Conservation (phyloP, 1,140 invertebrate species). For the Ptiloglossa arizonensis region DNA sequence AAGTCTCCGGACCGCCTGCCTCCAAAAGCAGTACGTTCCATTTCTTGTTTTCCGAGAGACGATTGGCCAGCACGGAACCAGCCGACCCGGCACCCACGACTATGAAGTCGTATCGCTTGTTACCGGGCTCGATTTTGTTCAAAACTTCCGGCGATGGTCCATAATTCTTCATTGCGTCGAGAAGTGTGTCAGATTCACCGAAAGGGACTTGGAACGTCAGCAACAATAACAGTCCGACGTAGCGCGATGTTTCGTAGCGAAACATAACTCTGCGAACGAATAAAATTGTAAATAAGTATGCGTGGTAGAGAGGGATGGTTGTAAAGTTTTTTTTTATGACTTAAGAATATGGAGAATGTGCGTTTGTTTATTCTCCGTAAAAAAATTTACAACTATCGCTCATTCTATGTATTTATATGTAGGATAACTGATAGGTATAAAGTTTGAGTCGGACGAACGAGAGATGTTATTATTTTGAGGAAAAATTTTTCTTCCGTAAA, state of each 20-base stretch:
- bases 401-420: too few relatives aligned
- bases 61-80: slow-evolving; percentile 84
- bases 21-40: slow-evolving; percentile 82
- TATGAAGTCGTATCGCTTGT: slow-evolving; percentile 79
- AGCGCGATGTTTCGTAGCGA: too few relatives aligned
- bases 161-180: slow-evolving; percentile 44
- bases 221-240: not conserved
- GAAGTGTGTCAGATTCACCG: not conserved
- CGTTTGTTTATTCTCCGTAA: too few relatives aligned
- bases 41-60: slow-evolving; percentile 81
- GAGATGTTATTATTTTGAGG: not conserved
- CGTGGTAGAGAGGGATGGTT: too few relatives aligned
- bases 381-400: too few relatives aligned
- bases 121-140: slow-evolving; percentile 17
- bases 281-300: not conserved
- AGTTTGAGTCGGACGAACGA: too few relatives aligned
- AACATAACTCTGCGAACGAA: not conserved
- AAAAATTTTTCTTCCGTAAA: not conserved
- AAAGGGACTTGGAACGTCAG: not conserved
- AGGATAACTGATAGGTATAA: too few relatives aligned
- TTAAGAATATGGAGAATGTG: too few relatives aligned
- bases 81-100: slow-evolving; percentile 84
- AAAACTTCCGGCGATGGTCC: not conserved
- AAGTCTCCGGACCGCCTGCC: slow-evolving; percentile 78
- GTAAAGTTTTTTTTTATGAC: too few relatives aligned